Evolutionary conservation across 2,113 vertebrate species (phyloP).

Genomic region (Brienomyrus brachyistius): DNA sequence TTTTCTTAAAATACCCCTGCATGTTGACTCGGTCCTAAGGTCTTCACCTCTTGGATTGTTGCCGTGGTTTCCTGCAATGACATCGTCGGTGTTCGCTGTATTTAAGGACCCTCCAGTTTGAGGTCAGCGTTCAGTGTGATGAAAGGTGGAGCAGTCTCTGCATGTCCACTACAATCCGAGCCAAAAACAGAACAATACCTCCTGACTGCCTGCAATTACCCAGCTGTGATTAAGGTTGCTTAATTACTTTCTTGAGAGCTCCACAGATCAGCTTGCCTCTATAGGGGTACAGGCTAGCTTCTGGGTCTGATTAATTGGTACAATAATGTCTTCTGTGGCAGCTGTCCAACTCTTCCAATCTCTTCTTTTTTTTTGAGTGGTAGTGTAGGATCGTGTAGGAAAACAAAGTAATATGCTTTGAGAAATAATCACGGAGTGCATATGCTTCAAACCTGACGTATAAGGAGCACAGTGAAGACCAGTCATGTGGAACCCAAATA

Average conservation of each 20-base stretch:
- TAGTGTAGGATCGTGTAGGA: neutral
- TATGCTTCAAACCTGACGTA: conserved; percentile 9
- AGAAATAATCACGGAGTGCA: conserved; percentile 21
- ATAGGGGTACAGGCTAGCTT: conserved; percentile 7
- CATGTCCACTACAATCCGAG: neutral
- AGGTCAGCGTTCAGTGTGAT: neutral
- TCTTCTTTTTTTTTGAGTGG: conserved; percentile 14
- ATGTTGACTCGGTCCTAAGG: neutral
- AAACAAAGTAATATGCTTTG: conserved; percentile 26
- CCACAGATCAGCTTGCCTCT: neutral
- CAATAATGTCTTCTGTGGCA: conserved; percentile 32
- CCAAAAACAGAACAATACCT: neutral
- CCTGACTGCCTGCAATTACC: neutral
- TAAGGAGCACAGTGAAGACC: neutral
- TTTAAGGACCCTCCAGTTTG: neutral
- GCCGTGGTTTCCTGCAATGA: neutral
- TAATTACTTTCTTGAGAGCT: neutral
- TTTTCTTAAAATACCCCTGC: neutral
- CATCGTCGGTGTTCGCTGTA: neutral
- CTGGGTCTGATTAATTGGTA: conserved; percentile 32
- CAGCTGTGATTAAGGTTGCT: neutral
- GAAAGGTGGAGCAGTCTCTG: neutral
- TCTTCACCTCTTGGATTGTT: neutral
- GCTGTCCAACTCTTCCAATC: conserved; percentile 1
- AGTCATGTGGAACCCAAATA: neutral